Evolutionary conservation across 2,113 vertebrate genomes (phyloP).

Genomic region (Pachycephala philippinensis): DNA sequence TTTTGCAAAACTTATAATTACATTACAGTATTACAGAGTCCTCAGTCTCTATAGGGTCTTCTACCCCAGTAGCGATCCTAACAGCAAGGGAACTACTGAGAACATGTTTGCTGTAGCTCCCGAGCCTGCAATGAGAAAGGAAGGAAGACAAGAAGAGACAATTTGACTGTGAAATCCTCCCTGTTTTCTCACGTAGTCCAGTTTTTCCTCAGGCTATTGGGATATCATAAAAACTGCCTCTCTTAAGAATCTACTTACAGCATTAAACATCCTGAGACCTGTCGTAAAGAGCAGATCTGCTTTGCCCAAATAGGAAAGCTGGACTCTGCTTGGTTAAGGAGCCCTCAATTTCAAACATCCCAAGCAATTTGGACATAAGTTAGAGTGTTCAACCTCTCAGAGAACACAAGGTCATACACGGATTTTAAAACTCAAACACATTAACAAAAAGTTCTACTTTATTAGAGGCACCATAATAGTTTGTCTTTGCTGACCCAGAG

Average conservation of each 20-base stretch:
- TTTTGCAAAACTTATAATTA: background rate
- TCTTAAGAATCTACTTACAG: background rate
- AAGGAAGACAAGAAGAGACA: background rate
- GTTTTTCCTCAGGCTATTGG: background rate
- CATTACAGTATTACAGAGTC: background rate
- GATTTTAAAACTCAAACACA: background rate
- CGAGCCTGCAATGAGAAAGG: background rate
- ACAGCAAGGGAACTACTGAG: background rate
- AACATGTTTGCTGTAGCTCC: background rate
- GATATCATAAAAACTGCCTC: background rate
- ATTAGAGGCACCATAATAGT: background rate
- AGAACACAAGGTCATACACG: background rate
- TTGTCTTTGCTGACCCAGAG: background rate
- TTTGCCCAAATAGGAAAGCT: background rate
- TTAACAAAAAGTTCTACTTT: background rate
- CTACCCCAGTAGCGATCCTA: background rate
- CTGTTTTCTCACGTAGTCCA: background rate
- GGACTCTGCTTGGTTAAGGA: background rate
- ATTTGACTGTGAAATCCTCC: background rate
- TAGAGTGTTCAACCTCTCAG: background rate
- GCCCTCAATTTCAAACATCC: background rate
- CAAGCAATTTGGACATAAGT: background rate
- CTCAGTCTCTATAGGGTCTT: background rate
- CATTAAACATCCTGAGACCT: background rate
- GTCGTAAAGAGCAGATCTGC: background rate